Percentiles rank a stretch among this genome's conserved stretches.
These are phyloP conservation scores for Propithecus perrieri DNA, from an alignment of 2,797 vertebrate species.

Conservation along the genomic window DNA sequence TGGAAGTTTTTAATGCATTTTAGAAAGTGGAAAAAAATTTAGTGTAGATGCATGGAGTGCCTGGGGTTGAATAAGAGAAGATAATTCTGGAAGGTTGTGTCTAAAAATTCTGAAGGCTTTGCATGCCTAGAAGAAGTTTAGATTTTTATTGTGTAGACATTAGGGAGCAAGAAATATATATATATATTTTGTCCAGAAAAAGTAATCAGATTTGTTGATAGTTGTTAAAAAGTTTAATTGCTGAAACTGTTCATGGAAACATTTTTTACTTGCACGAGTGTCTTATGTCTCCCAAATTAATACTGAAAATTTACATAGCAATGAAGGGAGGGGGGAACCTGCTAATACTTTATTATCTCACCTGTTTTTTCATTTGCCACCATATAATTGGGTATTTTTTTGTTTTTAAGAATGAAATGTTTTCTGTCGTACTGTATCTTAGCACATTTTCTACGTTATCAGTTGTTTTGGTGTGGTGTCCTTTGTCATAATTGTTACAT, in stretches of 20 bases:
- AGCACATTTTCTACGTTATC: background rate
- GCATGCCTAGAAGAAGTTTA: background rate
- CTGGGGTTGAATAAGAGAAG: background rate
- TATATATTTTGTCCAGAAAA: background rate
- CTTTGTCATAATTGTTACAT: slow-evolving; percentile 23
- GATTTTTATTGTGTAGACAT: slow-evolving; percentile 55
- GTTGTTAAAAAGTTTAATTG: slow-evolving; percentile 49
- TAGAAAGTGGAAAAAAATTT: background rate
- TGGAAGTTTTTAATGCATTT: background rate
- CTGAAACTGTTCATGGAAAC: slow-evolving; percentile 4
- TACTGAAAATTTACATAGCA: slow-evolving; percentile 34
- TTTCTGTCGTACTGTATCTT: background rate
- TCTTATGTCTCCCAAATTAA: background rate
- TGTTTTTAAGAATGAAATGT: slow-evolving; percentile 27
- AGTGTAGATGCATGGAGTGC: background rate
- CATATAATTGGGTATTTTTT: background rate
- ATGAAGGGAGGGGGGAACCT: background rate
- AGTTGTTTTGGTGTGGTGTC: background rate
- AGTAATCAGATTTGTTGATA: slow-evolving; percentile 25
- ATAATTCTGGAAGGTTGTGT: background rate
- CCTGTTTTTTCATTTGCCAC: background rate
- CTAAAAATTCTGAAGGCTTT: slow-evolving; percentile 41
- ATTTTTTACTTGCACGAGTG: slow-evolving; percentile 17
- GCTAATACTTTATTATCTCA: slow-evolving; percentile 17
- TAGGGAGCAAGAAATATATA: background rate